Conservation (phyloP, 2,797 vertebrate species). For the Phrynocephalus guinanensis region DNA sequence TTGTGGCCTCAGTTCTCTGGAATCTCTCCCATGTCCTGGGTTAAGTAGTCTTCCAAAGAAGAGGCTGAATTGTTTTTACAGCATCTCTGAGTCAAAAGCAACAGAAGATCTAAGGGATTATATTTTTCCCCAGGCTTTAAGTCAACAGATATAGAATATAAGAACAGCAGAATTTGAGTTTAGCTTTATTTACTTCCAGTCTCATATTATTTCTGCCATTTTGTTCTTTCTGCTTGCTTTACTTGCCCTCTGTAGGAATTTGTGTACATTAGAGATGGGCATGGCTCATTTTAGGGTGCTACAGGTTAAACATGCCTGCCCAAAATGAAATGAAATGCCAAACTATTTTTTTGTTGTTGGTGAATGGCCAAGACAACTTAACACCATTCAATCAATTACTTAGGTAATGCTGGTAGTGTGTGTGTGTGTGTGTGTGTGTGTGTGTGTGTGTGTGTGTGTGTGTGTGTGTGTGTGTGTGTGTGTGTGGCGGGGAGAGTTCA, state of each 20-base stretch:
- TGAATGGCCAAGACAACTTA: too few species aligned
- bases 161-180: background rate
- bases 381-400: too few species aligned
- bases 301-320: too few species aligned
- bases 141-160: conserved; percentile 5
- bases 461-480: too few species aligned
- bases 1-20: background rate
- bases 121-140: background rate
- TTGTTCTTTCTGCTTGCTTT: background rate
- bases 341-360: too few species aligned
- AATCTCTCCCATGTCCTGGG: conserved; percentile 19
- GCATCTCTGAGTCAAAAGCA: conserved; percentile 30
- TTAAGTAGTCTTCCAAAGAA: conserved; percentile 39
- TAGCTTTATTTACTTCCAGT: conserved; percentile 9
- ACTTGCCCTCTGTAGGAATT: background rate
- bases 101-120: background rate
- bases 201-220: background rate
- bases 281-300: too few species aligned
- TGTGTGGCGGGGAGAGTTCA: too few species aligned
- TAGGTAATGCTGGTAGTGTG: too few species aligned
- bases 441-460: too few species aligned
- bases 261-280: too few species aligned
- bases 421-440: too few species aligned
- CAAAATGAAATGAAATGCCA: too few species aligned
- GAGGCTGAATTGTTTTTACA: background rate